These are phyloP conservation scores for Leucoptera coffeella DNA, from an alignment of 2,888 invertebrate genomes.

Conservation along the genomic window DNA sequence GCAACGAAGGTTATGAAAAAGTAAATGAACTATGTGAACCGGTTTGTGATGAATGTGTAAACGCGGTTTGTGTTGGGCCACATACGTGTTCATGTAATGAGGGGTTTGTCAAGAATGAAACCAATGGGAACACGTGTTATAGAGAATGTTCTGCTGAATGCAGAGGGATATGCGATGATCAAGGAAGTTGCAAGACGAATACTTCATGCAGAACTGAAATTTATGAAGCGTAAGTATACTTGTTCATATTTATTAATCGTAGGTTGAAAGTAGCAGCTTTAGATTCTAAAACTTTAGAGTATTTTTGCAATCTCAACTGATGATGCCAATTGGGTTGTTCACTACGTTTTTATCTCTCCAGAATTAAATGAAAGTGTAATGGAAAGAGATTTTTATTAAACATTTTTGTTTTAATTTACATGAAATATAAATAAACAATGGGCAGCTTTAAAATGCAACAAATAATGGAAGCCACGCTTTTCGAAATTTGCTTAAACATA, in stretches of 20 bases:
- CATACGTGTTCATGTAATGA: slow-evolving; percentile 12
- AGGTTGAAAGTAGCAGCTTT: slow-evolving; percentile 18
- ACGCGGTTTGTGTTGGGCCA: slow-evolving; percentile 16
- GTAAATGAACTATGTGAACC: slow-evolving; percentile 12
- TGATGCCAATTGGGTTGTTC: no score
- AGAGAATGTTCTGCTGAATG: background rate
- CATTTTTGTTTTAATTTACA: no score
- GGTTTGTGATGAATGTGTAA: slow-evolving; percentile 14
- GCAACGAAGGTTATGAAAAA: slow-evolving; percentile 43
- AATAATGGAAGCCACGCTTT: no score
- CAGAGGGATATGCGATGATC: background rate
- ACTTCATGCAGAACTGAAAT: slow-evolving; percentile 3
- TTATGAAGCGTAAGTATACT: background rate
- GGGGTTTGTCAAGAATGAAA: slow-evolving; percentile 10
- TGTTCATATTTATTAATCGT: slow-evolving; percentile 8
- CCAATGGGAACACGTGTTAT: background rate
- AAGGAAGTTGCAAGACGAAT: background rate
- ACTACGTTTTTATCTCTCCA: no score
- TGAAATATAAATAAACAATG: no score
- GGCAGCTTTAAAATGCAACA: no score
- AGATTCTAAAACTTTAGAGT: no score
- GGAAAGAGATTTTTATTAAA: no score
- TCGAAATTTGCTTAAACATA: no score
- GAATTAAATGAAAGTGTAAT: no score
- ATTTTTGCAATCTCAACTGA: no score